Evolutionary conservation across 2,797 vertebrate species (phyloP).

Genomic region (Tiaroga cobitis): DNA sequence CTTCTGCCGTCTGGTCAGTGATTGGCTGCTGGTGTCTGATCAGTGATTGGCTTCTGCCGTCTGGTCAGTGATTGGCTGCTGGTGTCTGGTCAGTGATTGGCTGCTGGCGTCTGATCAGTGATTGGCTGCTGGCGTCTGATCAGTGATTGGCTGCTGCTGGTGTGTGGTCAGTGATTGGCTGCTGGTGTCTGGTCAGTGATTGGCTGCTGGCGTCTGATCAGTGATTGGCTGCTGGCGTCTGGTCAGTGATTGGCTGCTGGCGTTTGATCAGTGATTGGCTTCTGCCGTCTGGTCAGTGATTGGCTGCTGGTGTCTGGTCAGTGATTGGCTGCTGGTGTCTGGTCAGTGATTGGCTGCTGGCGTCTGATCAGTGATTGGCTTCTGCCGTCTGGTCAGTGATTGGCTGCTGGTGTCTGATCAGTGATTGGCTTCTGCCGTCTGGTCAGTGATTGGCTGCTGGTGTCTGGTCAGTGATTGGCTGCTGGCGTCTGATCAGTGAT

Average conservation of each 20-base stretch:
- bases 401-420: slow-evolving; percentile 40
- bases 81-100: slow-evolving; percentile 70
- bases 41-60: slow-evolving; percentile 72
- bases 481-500: no score
- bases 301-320: slow-evolving; percentile 71
- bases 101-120: slow-evolving; percentile 58
- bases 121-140: slow-evolving; percentile 43
- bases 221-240: slow-evolving; percentile 31
- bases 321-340: slow-evolving; percentile 31
- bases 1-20: no score
- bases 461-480: slow-evolving; percentile 72
- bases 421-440: slow-evolving; percentile 73
- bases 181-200: slow-evolving; percentile 65
- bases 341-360: slow-evolving; percentile 72
- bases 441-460: no score
- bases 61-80: no score
- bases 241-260: slow-evolving; percentile 72
- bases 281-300: slow-evolving; percentile 64
- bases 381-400: no score
- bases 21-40: slow-evolving; percentile 43
- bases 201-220: slow-evolving; percentile 68
- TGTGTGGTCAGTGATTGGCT: no score
- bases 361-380: no score
- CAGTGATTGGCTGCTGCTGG: slow-evolving; percentile 74
- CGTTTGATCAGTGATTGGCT: neutral